phyloP scores from a whole-genome alignment of 1,140 invertebrate genomes.

The Magallana gigas region DNA sequence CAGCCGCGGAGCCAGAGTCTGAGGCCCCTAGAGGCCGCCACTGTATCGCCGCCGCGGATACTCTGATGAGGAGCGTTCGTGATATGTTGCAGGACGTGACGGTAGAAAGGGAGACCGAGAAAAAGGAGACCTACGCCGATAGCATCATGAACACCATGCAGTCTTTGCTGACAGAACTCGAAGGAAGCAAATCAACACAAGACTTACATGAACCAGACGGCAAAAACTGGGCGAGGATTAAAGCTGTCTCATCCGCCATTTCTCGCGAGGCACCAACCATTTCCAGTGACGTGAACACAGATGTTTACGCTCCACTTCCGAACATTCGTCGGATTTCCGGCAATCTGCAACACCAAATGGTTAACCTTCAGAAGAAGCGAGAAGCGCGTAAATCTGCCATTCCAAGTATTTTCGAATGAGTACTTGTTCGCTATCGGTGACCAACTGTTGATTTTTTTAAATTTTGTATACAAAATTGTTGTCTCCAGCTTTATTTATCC shows the following conservation, averaged over 20 bases:
- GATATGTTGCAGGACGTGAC: conserved; percentile 33
- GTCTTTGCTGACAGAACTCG: conserved; percentile 57
- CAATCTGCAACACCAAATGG: conserved; percentile 45
- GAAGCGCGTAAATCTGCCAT: conserved; percentile 21
- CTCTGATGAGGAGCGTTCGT: conserved; percentile 3
- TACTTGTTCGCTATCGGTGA: too few relatives aligned
- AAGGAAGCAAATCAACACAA: conserved; percentile 42
- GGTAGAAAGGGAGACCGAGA: conserved; percentile 24
- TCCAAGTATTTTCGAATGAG: background rate
- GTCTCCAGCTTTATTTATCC: too few relatives aligned
- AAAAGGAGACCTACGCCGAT: conserved; percentile 51
- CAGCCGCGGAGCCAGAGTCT: conserved; percentile 24
- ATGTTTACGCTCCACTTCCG: conserved; percentile 59
- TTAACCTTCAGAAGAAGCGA: conserved; percentile 45
- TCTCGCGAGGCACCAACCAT: conserved; percentile 64
- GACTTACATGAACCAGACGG: conserved; percentile 37
- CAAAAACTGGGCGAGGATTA: conserved; percentile 66
- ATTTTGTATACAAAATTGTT: too few relatives aligned
- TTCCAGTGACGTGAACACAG: conserved; percentile 49
- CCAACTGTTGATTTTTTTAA: too few relatives aligned
- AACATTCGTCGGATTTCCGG: conserved; percentile 36
- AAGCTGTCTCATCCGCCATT: conserved; percentile 69
- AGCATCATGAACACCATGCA: conserved; percentile 62
- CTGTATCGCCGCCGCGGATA: background rate
- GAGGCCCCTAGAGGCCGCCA: background rate